Percentiles rank a stretch among this genome's conserved stretches.
phyloP scores from a whole-genome alignment of 2,797 vertebrate species.

The Gymnoscopelus braueri region DNA sequence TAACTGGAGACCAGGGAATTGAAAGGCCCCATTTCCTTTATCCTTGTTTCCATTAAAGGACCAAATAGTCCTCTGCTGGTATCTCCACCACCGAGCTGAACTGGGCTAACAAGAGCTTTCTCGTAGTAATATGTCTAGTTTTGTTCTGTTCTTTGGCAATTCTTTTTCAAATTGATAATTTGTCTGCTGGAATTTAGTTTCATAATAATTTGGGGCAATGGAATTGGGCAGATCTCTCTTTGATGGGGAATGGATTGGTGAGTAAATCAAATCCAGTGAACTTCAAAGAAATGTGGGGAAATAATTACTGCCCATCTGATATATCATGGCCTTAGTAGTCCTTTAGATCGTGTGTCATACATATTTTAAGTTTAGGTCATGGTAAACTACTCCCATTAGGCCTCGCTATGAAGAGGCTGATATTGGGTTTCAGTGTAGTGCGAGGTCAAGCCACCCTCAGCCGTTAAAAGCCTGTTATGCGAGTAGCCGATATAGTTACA shows the following conservation, averaged over 20 bases:
- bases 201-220: conserved; percentile 1
- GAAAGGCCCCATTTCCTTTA: background rate
- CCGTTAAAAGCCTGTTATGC: conserved; percentile 58
- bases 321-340: background rate
- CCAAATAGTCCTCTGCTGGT: background rate
- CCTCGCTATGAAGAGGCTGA: conserved; percentile 9
- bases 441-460: conserved; percentile 11
- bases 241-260: too few relatives aligned
- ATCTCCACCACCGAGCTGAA: background rate
- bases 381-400: conserved; percentile 7
- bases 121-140: background rate
- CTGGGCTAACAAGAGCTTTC: conserved; percentile 11
- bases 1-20: conserved; percentile 66
- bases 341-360: background rate
- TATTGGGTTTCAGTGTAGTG: conserved; percentile 27
- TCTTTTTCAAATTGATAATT: conserved; percentile 23
- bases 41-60: background rate
- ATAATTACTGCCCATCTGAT: too few relatives aligned
- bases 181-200: background rate
- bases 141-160: too few relatives aligned
- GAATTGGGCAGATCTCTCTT: too few relatives aligned
- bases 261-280: too few relatives aligned
- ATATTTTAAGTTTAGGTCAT: conserved; percentile 8
- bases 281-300: too few relatives aligned
- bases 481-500: conserved; percentile 38